Conservation (phyloP, 2,888 invertebrate species). For the Vesta saturnalis region DNA sequence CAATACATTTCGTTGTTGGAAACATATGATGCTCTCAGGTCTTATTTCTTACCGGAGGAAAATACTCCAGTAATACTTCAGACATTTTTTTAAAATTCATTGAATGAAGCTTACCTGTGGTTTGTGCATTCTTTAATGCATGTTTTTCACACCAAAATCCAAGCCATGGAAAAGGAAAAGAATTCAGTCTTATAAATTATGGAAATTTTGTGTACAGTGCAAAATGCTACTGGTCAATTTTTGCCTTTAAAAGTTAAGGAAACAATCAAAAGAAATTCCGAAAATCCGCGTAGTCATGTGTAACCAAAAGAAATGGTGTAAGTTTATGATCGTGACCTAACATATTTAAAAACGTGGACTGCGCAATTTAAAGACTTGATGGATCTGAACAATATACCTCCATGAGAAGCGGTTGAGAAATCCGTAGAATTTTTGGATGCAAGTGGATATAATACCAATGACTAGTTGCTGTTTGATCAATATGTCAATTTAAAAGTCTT, state of each 20-base stretch:
- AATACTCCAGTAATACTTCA: neutral
- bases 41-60: neutral
- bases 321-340: no score
- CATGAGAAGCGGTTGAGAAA: no score
- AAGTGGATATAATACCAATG: no score
- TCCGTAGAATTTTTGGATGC: no score
- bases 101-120: neutral
- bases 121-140: slow-evolving; percentile 10
- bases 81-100: slow-evolving; percentile 8
- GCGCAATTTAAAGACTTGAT: no score
- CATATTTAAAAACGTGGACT: no score
- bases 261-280: no score
- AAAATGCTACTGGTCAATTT: neutral
- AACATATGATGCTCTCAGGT: slow-evolving; percentile 2
- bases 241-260: no score
- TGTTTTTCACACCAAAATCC: neutral
- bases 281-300: no score
- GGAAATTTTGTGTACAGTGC: slow-evolving; percentile 2
- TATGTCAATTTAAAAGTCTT: neutral
- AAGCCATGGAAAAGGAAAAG: neutral
- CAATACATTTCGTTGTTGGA: neutral
- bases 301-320: no score
- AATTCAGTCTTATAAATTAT: neutral
- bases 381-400: no score
- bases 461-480: no score